Evolutionary conservation across 2,797 vertebrate genomes (phyloP).

Genomic region (Myiothlypis chrysogaster): DNA sequence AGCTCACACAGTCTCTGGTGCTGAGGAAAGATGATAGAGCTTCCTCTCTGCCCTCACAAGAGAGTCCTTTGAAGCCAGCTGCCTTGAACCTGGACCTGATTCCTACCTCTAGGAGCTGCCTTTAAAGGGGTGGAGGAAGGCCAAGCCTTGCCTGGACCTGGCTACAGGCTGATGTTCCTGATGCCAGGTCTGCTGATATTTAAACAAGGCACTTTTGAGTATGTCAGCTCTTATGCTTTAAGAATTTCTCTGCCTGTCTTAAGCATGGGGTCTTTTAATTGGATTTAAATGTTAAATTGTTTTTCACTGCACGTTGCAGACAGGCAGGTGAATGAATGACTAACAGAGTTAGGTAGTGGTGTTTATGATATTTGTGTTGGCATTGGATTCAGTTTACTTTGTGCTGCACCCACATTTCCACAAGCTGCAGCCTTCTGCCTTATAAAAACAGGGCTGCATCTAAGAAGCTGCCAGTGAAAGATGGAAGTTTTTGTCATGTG

Average conservation of each 20-base stretch:
- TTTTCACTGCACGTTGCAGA: background rate
- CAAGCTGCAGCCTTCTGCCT: background rate
- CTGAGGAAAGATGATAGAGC: background rate
- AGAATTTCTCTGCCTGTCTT: background rate
- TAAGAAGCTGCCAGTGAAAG: background rate
- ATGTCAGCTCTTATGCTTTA: background rate
- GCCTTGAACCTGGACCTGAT: background rate
- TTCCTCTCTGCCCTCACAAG: background rate
- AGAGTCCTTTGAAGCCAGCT: background rate
- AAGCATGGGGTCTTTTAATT: background rate
- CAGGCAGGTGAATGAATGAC: background rate
- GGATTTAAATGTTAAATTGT: background rate
- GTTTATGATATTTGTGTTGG: conserved; percentile 9
- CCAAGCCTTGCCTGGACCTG: background rate
- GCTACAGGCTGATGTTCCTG: background rate
- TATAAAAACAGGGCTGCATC: background rate
- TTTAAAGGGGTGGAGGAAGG: background rate
- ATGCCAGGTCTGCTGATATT: background rate
- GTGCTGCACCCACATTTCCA: background rate
- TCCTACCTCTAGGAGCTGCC: background rate
- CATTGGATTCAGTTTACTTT: conserved; percentile 4
- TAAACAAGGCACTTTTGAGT: background rate
- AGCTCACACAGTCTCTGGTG: background rate
- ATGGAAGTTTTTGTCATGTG: background rate
- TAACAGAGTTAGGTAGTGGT: background rate